Evolutionary conservation across 2,113 vertebrate species (phyloP), one percentile per base, ranked within the genome.

Genomic region (Aphelocoma coerulescens): DNA sequence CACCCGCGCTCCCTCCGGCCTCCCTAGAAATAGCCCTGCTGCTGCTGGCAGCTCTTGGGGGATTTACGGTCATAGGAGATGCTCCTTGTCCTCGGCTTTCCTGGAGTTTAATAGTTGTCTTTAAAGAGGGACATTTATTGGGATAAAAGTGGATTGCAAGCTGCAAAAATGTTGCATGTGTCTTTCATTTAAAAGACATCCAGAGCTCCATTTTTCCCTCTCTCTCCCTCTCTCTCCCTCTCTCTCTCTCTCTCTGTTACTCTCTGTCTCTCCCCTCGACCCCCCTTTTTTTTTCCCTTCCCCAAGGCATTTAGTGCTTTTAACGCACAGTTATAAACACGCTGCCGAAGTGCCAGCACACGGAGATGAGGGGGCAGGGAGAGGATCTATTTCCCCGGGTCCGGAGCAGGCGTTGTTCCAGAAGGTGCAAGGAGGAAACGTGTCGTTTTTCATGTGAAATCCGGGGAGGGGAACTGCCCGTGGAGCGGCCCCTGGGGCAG

Each of bases 161-260:
- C 89, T 91, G 85, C 94, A 87, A 67, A 85, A 65, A 28, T 9
- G 66, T 78, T 51, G 80, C 91, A 96, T 92, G 67, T 98, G 98
- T 97, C 96, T 98, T 97, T 97, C 91, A 97, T 98, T 98, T 97
- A 96, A 93, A 95, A 96, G 95, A 92, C 94, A 96, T 78, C 13
- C 23, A 88, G 52, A 76, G 16, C 57, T 63, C 91, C n/a, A 51
- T 94, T 85, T 62, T 55, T 28, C 5, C 10, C 24, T 13, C 8
- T 4, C 14, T 3, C 27, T 19, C 35, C 8, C 41, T 23, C 39
- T 17, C n/a, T 49, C 33, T 10, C 65, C 11, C n/a, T 4, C 54
- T 26, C 21, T 9, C 9, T 4, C 11, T 23, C 14, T n/a, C 33
- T 24, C 21, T 58, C 22, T 35, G 57, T 35, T 59, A 21, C 61